Evolutionary conservation across 2,113 vertebrate species (phyloP).

Genomic region (Cynocephalus volans): DNA sequence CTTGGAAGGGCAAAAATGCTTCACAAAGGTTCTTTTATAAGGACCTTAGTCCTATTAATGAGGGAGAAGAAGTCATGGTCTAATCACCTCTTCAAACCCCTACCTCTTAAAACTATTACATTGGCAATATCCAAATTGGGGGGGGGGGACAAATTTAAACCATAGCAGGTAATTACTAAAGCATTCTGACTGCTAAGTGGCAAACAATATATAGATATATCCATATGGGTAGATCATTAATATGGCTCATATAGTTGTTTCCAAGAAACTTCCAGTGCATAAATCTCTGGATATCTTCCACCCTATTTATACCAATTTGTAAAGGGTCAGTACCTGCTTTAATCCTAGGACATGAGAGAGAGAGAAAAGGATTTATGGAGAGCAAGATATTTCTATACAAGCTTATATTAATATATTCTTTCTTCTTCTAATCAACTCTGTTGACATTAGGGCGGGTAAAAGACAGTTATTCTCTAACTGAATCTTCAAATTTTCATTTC

Average conservation of each 20-base stretch:
- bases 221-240: neutral
- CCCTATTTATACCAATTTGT: neutral
- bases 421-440: neutral
- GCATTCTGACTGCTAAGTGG: neutral
- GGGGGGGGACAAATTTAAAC: neutral
- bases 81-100: neutral
- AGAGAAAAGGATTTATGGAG: neutral
- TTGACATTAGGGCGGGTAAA: neutral
- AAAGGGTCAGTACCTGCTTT: neutral
- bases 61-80: neutral
- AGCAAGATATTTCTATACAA: neutral
- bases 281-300: neutral
- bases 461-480: neutral
- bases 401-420: neutral
- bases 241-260: neutral
- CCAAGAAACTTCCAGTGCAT: neutral
- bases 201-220: neutral
- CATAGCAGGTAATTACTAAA: neutral
- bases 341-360: neutral
- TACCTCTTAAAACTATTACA: neutral
- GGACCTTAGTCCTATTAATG: neutral
- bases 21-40: neutral
- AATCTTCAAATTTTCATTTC: conserved; percentile 4
- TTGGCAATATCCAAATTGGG: neutral
- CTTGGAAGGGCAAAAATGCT: neutral